Conservation (phyloP, 2,113 vertebrate genomes). For the Gallinago media region DNA sequence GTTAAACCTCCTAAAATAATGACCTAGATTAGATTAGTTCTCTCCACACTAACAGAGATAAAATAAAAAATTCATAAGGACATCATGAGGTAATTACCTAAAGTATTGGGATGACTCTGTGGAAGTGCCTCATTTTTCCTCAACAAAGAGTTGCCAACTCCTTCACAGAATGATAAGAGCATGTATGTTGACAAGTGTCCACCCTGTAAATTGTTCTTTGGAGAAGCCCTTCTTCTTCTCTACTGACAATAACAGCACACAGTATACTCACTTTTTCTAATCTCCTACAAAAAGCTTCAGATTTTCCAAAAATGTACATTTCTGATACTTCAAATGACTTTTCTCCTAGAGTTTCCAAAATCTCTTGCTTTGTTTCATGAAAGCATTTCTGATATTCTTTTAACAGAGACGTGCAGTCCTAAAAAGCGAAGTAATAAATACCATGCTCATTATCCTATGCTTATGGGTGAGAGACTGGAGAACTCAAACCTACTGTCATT, state of each 20-base stretch:
- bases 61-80: background rate
- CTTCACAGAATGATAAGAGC: background rate
- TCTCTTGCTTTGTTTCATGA: constrained; percentile 75
- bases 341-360: constrained; percentile 69
- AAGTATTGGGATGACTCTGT: background rate
- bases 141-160: background rate
- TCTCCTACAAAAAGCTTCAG: constrained; percentile 84
- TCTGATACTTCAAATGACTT: constrained; percentile 83
- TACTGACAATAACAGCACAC: background rate
- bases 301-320: constrained; percentile 84
- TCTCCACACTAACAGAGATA: background rate
- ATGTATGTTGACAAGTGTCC: background rate
- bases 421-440: background rate
- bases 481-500: background rate
- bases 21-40: background rate
- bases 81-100: background rate
- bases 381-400: constrained; percentile 85
- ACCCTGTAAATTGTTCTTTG: background rate
- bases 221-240: background rate
- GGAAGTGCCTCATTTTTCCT: background rate
- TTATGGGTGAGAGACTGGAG: background rate
- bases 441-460: background rate
- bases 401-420: constrained; percentile 83
- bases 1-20: background rate
- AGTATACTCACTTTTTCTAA: constrained; percentile 81